A percentile compares a stretch with the other conserved stretches of the same genome.
These are phyloP conservation scores for Romanomermis culicivorax DNA, from an alignment of 2,888 invertebrate species.

Conservation along the genomic window DNA sequence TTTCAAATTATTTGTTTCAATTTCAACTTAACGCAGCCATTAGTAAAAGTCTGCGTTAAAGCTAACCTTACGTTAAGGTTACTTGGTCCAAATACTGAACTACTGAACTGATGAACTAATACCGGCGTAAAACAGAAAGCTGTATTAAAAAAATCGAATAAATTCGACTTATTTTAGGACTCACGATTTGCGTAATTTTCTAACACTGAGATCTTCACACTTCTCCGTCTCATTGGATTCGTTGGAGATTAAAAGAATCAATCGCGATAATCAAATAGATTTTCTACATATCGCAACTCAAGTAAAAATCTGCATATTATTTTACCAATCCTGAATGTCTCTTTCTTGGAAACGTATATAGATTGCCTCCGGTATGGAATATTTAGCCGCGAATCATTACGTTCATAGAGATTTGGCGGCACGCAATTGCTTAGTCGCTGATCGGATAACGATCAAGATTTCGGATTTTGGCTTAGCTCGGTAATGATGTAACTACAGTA, in stretches of 20 bases:
- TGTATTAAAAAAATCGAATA: too few species aligned
- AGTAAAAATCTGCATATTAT: constrained; percentile 23
- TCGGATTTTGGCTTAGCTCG: constrained; percentile 85
- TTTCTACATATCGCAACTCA: constrained; percentile 61
- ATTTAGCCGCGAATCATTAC: constrained; percentile 55
- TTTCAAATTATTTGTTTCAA: too few species aligned
- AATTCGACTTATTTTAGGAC: too few species aligned
- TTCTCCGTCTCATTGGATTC: constrained; percentile 17
- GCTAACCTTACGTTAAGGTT: too few species aligned
- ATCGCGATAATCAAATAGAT: constrained; percentile 41
- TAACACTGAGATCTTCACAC: constrained; percentile 65
- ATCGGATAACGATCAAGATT: constrained; percentile 80
- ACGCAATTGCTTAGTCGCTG: constrained; percentile 82
- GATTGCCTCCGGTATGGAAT: constrained; percentile 49
- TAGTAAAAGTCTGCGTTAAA: too few species aligned
- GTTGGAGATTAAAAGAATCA: constrained; percentile 17
- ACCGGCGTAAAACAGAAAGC: too few species aligned
- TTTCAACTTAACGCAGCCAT: too few species aligned
- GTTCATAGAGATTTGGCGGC: constrained; percentile 90
- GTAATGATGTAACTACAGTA: too few species aligned
- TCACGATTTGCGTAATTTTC: constrained; percentile 83
- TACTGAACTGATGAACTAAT: too few species aligned
- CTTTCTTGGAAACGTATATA: too few species aligned
- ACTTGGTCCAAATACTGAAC: too few species aligned
- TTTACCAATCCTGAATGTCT: too few species aligned